Evolutionary conservation across 2,797 vertebrate genomes (phyloP).

Genomic region (Hapalemur alaotrensis): DNA sequence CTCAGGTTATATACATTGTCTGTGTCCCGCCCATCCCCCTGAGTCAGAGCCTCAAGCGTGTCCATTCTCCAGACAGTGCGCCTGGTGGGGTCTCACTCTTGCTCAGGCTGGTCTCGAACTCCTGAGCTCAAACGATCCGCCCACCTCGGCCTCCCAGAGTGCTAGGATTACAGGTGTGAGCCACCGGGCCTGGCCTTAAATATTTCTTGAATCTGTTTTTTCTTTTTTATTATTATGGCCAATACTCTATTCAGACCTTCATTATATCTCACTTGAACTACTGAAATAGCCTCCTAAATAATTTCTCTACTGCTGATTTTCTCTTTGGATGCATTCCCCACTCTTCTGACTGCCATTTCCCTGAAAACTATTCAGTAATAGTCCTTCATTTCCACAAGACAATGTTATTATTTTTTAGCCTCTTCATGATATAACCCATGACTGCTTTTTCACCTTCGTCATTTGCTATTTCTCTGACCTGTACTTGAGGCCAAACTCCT

Average conservation of each 20-base stretch:
- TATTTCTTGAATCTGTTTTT: not conserved
- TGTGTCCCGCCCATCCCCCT: no score
- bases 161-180: no score
- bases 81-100: no score
- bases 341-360: not conserved
- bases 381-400: not conserved
- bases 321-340: not conserved
- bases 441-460: not conserved
- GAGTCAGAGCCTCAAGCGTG: no score
- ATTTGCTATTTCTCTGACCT: not conserved
- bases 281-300: not conserved
- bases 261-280: not conserved
- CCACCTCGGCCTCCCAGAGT: no score
- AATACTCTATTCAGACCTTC: not conserved
- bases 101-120: no score
- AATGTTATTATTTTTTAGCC: not conserved
- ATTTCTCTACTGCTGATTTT: not conserved
- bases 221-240: not conserved
- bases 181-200: not conserved
- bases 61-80: no score
- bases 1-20: no score
- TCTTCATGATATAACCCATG: not conserved
- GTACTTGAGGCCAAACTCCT: not conserved
- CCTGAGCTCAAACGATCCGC: no score
- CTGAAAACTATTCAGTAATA: not conserved